Percentiles rank a stretch among this genome's conserved stretches.
phyloP scores from a whole-genome alignment of 92 coral and sea anemone species.

The Palythoa heliodiscus region DNA sequence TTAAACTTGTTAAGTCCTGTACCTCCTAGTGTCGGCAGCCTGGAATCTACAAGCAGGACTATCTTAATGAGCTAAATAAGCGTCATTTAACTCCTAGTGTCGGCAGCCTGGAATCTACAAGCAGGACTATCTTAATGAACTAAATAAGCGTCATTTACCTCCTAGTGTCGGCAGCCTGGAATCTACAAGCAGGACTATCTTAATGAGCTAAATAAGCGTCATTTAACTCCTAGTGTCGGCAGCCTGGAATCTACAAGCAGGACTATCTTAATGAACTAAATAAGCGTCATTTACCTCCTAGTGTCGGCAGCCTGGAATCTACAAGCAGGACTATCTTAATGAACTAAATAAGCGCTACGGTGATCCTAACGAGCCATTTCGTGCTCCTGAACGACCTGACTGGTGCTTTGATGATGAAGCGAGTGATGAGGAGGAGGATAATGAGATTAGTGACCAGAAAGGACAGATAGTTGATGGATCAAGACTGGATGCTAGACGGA shows the following conservation, averaged over 20 bases:
- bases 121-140: conserved; percentile 81
- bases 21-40: too few species aligned
- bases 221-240: conserved; percentile 61
- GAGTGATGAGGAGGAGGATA: conserved; percentile 77
- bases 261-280: conserved; percentile 82
- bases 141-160: conserved; percentile 78
- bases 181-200: conserved; percentile 89
- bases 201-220: conserved; percentile 72
- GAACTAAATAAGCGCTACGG: conserved; percentile 86
- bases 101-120: conserved; percentile 96
- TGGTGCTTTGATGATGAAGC: conserved; percentile 96
- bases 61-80: conserved; percentile 72
- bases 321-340: conserved; percentile 83
- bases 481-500: conserved; percentile 72
- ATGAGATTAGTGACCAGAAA: conserved; percentile 46
- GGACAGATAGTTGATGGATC: conserved; percentile 55
- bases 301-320: conserved; percentile 94
- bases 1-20: background rate
- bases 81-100: conserved; percentile 69
- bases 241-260: conserved; percentile 94
- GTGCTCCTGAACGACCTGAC: conserved; percentile 86
- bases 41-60: conserved; percentile 93
- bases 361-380: conserved; percentile 61
- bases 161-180: too few species aligned
- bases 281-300: conserved; percentile 62